Evolutionary conservation across 2,888 invertebrate genomes (phyloP).

Genomic region (Byasa hedistus): DNA sequence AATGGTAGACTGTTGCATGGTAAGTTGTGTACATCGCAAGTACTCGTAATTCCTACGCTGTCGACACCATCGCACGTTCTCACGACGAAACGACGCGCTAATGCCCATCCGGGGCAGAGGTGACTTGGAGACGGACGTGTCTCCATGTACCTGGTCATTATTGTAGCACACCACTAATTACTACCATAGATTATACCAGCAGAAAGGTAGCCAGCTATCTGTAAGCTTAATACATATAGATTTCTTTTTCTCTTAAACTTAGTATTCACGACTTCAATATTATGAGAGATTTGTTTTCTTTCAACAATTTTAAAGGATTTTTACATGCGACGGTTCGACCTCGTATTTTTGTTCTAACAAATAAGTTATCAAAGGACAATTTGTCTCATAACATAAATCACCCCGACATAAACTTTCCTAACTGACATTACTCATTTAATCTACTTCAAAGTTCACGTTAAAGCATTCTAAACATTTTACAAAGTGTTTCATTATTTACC

Average conservation of each 20-base stretch:
- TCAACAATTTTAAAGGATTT: too few species aligned
- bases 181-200: slow-evolving; percentile 12
- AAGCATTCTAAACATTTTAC: slow-evolving; percentile 17
- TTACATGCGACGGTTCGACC: too few species aligned
- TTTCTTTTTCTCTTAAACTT: too few species aligned
- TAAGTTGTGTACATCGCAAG: slow-evolving; percentile 48
- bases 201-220: background rate
- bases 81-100: slow-evolving; percentile 36
- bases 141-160: slow-evolving; percentile 18
- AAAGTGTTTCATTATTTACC: background rate
- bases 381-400: background rate
- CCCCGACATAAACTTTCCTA: background rate
- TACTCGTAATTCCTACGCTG: slow-evolving; percentile 49
- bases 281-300: too few species aligned
- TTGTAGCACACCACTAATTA: slow-evolving; percentile 4
- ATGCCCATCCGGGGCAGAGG: slow-evolving; percentile 37
- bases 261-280: too few species aligned
- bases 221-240: too few species aligned
- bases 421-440: background rate
- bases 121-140: slow-evolving; percentile 33
- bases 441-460: background rate
- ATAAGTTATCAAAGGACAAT: background rate
- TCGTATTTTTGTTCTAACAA: too few species aligned
- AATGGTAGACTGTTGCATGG: background rate
- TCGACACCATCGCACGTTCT: slow-evolving; percentile 38